A percentile compares a stretch with the other conserved stretches of the same genome.
Conservation (phyloP, 1,140 invertebrate genomes). For the Pteromalus puparum region DNA sequence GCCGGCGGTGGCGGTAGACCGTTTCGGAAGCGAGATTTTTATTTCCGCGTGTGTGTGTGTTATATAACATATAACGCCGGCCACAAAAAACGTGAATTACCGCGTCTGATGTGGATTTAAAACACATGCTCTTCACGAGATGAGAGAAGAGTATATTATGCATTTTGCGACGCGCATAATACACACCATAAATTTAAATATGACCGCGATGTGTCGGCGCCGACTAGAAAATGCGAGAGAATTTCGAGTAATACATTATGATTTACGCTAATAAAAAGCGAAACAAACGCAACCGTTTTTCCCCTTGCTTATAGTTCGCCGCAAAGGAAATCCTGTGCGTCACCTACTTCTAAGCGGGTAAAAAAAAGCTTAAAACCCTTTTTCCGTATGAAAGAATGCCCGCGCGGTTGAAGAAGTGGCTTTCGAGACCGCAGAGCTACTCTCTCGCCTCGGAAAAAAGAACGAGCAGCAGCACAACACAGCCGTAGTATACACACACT, state of each 20-base stretch:
- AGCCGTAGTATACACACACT: no score
- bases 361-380: not conserved
- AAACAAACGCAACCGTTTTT: no score
- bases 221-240: no score
- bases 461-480: not conserved
- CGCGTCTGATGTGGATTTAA: constrained; percentile 3
- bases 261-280: no score
- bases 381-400: no score
- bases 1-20: not conserved
- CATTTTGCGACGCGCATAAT: not conserved
- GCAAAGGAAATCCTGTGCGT: no score
- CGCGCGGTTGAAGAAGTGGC: no score
- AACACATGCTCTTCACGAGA: not conserved
- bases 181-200: constrained; percentile 9
- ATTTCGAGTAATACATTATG: no score
- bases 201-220: not conserved
- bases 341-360: not conserved
- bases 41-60: not conserved
- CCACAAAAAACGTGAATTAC: not conserved
- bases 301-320: no score
- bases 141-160: no score
- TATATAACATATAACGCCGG: no score
- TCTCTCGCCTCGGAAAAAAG: not conserved
- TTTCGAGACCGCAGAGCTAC: not conserved
- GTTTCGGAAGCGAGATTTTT: not conserved